A percentile compares a stretch with the other conserved stretches of the same genome.
Conservation (phyloP, 2,888 invertebrate species). For the Galeopsomyia nigrocyanea region DNA sequence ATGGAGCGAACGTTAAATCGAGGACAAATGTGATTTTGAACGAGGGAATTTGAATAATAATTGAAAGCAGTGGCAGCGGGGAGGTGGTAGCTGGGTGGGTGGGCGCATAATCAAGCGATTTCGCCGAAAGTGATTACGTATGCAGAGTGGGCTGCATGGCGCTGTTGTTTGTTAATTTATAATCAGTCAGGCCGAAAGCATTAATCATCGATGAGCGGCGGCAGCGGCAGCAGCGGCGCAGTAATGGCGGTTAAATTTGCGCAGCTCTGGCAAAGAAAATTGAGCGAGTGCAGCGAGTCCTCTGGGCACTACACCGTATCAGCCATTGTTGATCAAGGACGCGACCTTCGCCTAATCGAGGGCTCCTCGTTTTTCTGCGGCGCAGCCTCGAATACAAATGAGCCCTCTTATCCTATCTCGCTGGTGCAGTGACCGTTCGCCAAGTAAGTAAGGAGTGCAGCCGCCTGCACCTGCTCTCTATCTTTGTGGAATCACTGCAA, state of each 20-base stretch:
- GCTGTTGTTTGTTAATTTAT: slow-evolving; percentile 18
- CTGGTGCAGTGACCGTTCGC: neutral
- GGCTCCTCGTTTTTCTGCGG: slow-evolving; percentile 16
- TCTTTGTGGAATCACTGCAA: slow-evolving; percentile 9
- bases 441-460: neutral
- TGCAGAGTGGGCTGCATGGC: neutral
- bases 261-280: slow-evolving; percentile 23
- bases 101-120: neutral
- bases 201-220: slow-evolving; percentile 22
- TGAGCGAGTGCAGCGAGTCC: neutral
- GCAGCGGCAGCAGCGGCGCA: slow-evolving; percentile 14
- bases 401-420: neutral
- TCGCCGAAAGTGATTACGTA: neutral
- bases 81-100: too few relatives aligned
- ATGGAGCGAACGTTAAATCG: too few relatives aligned
- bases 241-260: slow-evolving; percentile 3
- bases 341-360: slow-evolving; percentile 28
- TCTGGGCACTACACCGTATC: too few relatives aligned
- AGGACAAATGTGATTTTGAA: too few relatives aligned
- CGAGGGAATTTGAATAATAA: too few relatives aligned
- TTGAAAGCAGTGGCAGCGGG: too few relatives aligned
- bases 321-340: slow-evolving; percentile 9
- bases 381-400: slow-evolving; percentile 26
- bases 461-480: neutral
- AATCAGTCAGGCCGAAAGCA: slow-evolving; percentile 13